These are phyloP conservation scores for Phylloscopus collybita DNA, from an alignment of 2,797 vertebrate species.

Conservation along the genomic window DNA sequence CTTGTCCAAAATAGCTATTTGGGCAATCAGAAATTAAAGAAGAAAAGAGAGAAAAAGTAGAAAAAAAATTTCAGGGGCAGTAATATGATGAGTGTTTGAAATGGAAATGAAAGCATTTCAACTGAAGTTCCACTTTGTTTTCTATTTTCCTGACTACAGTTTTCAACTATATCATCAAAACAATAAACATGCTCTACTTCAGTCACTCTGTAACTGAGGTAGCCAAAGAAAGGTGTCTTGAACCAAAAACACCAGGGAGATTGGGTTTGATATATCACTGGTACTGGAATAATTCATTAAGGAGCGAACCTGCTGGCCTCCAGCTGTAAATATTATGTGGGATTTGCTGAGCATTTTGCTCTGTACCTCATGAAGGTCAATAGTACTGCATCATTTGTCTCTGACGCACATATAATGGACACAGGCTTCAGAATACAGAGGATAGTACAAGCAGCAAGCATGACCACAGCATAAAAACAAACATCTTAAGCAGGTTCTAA, in stretches of 20 bases:
- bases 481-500: not conserved
- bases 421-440: not conserved
- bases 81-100: not conserved
- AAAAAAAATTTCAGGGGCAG: not conserved
- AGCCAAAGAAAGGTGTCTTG: not conserved
- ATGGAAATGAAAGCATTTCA: not conserved
- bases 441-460: not conserved
- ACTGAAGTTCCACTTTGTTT: not conserved
- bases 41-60: not conserved
- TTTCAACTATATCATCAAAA: not conserved
- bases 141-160: not conserved
- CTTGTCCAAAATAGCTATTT: not conserved
- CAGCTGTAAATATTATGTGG: not conserved
- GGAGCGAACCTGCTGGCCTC: not conserved
- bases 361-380: not conserved
- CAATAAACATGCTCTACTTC: not conserved
- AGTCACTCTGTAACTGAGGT: not conserved
- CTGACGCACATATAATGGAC: not conserved
- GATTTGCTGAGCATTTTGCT: slow-evolving; percentile 9
- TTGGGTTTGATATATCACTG: not conserved
- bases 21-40: not conserved
- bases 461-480: not conserved
- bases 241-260: not conserved
- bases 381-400: not conserved
- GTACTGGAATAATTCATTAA: not conserved